Evolutionary conservation across 2,113 vertebrate genomes (phyloP).

Genomic region (Orycteropus afer): DNA sequence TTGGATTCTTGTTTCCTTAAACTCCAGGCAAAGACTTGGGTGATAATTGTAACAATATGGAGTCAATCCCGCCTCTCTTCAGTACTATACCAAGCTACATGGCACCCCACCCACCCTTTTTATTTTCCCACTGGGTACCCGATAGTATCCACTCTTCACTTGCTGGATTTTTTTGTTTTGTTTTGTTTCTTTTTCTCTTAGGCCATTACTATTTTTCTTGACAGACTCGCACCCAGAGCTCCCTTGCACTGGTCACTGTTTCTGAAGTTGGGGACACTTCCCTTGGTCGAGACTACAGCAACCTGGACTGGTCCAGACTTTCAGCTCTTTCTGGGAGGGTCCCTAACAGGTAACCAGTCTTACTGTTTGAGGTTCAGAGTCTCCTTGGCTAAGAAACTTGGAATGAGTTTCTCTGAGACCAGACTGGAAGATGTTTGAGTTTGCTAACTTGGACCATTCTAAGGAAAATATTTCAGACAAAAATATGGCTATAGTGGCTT

Average conservation of each 20-base stretch:
- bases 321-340: neutral
- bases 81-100: neutral
- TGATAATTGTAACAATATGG: neutral
- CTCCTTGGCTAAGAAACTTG: neutral
- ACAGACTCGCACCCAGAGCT: fast-evolving
- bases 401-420: neutral
- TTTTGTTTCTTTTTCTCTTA: neutral
- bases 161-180: neutral
- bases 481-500: neutral
- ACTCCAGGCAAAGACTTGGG: neutral
- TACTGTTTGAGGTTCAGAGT: neutral
- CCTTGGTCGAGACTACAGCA: neutral
- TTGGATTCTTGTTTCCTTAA: neutral
- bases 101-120: fast-evolving
- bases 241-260: neutral
- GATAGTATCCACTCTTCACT: neutral
- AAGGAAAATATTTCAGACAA: neutral
- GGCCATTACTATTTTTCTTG: neutral
- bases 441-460: neutral
- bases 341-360: neutral
- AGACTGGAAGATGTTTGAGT: neutral
- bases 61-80: neutral
- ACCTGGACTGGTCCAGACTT: neutral
- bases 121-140: neutral
- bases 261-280: neutral